Evolutionary conservation across 37 sponge, comb jelly and placozoan genomes (phyloP), one percentile per base, ranked within the genome.

Genomic region (Eunapius fragilis): DNA sequence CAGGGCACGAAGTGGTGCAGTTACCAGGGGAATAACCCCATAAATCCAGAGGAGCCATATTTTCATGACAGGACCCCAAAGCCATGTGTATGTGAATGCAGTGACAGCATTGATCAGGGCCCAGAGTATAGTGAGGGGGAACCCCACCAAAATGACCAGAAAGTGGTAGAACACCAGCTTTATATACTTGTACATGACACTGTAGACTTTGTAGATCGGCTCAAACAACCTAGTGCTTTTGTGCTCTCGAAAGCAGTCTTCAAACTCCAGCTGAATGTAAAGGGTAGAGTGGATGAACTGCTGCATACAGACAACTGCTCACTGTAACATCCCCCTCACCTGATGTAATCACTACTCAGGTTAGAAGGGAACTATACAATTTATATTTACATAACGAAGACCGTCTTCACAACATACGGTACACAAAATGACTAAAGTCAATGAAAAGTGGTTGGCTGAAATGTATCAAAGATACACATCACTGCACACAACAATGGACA

Each of bases 191-290:
- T 81, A 87, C 37, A 33, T 74, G 37, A 50, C 22, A 31, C 76
- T 69, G 3, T 67, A 22, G 4, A 74, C 32, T n/a, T 37, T 73
- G 68, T 87, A 28, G 41, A 80, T 30, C 1, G n/a, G 48, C 37
- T 67, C 37, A 31, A 74, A n/a, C 22, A 82, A 74, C 37, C 50
- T 80, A 31, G 88, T 87, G 70, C 77, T 75, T 69, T 81, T 30
- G 82, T 87, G 88, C 77, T 87, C 88, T 27, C 35, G 74, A 75
- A 87, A 87, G 70, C 74, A 72, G 19, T 72, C 41, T 0, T 87
- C 50, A 72, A 87, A 87, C 24, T 87, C 88, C 74, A 87, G 68
- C 88, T 87, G 82, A 28, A 87, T 35, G 4, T 12, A 45, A 45
- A 11, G 47, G 47, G 9, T 45, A 11, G n/a, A n/a, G n/a, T n/a